phyloP scores from a whole-genome alignment of 2,797 vertebrate genomes.

The Poeciliopsis gracilis region DNA sequence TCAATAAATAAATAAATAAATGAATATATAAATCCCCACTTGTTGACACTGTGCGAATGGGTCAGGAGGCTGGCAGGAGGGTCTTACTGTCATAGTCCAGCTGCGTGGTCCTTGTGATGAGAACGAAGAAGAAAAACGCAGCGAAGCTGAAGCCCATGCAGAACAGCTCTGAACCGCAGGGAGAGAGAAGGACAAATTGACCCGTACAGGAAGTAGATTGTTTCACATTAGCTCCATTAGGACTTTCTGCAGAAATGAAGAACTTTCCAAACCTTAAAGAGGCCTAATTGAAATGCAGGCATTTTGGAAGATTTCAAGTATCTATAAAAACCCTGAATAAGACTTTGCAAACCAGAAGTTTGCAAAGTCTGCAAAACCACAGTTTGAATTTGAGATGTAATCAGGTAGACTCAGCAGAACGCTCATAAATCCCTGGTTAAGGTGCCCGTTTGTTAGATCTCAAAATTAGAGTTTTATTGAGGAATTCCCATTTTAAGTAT shows the following conservation, averaged over 20 bases:
- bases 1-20: no score
- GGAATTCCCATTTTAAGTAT: background rate
- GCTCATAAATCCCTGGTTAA: background rate
- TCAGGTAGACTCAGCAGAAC: background rate
- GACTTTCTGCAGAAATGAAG: no score
- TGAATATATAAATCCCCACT: no score
- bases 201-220: background rate
- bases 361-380: background rate
- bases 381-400: background rate
- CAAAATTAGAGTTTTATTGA: background rate
- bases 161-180: slow-evolving; percentile 83
- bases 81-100: slow-evolving; percentile 88
- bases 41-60: background rate
- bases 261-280: no score
- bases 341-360: no score
- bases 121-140: slow-evolving; percentile 87
- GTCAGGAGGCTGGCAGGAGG: slow-evolving; percentile 6
- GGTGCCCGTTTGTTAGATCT: background rate
- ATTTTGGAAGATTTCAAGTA: no score
- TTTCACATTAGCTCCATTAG: background rate
- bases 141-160: slow-evolving; percentile 90
- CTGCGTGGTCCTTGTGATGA: slow-evolving; percentile 82
- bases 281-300: no score
- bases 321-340: background rate
- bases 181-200: background rate